phyloP scores from a whole-genome alignment of 1,140 invertebrate species.

The Oppia nitens region DNA sequence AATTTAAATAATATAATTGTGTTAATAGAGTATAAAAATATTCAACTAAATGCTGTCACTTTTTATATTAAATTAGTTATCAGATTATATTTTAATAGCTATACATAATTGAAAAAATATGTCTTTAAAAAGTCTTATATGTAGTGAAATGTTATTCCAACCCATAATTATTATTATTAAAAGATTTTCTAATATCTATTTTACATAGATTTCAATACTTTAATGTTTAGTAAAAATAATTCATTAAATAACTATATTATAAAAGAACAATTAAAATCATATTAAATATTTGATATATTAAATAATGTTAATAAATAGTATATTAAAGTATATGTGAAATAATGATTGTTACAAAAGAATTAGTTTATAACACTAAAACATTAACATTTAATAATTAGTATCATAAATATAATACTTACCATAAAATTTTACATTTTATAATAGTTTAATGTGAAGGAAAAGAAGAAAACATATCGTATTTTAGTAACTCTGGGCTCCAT shows the following conservation, averaged over 20 bases:
- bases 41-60: no score
- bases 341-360: constrained; percentile 1
- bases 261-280: neutral
- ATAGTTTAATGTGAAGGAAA: constrained; percentile 5
- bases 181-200: no score
- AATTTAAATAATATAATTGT: neutral
- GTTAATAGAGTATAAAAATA: no score
- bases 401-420: neutral
- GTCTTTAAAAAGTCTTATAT: no score
- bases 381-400: neutral
- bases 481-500: constrained; percentile 3
- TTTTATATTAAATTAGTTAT: no score
- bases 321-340: neutral
- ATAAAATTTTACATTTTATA: neutral
- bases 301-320: neutral
- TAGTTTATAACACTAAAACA: constrained; percentile 2
- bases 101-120: no score
- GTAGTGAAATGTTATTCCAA: no score
- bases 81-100: no score
- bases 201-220: no score
- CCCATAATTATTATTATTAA: no score
- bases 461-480: constrained; percentile 8
- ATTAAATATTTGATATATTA: neutral
- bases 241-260: no score
- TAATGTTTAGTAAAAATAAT: no score